Base-by-base conservation (phyloP, 2,888 invertebrate genomes). In the Lasioglossum leucozonium region DNA sequence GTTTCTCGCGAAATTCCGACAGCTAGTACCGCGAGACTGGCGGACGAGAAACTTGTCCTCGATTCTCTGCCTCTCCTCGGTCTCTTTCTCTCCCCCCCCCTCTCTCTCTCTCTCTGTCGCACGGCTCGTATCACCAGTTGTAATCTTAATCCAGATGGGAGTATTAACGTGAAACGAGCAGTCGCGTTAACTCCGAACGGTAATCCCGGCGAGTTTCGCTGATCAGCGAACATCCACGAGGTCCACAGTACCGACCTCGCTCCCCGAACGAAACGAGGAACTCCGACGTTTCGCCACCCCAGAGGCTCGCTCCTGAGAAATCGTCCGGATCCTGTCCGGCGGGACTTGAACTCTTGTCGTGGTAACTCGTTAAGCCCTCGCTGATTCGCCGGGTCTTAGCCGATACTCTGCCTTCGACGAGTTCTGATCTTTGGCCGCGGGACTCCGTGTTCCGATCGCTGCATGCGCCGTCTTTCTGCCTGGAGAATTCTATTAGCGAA, bases 281-380 rank as follows among this genome's bases (percentile, higher is more conserved):
- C 84, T 88, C 77, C 34, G 55, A 18, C 55, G 37, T 42, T 42
- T 44, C 40, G 67, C 37, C 58, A 13, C 22, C 82, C 78, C 79
- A 58, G 40, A 34, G 86, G 86, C 89, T 88, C 22, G 89, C 89
- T 88, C 82, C 89, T 87, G 87, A 91, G 89, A 89, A 89, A 89
- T 86, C 79, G 85, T 82, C 82, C 55, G 82, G 73, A 77, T 86
- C 86, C 62, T 72, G 78, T 78, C 77, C 84, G 69, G 37, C 22
- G 90, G 87, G 90, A 89, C 77, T 76, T 42, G 69, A 87, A 88
- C 89, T 90, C 85, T 85, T 82, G 81, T 90, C 86, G 87, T 71
- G 88, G 83, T 72, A 81, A 75, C 84, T 86, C 90, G 90, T 90
- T 90, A 90, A 90, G 84, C 89, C 72, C 37, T 76, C 37, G 37